Percentiles rank a stretch among this genome's conserved stretches.
Conservation (phyloP, 2,888 invertebrate genomes). For the Hedychridium roseum region DNA sequence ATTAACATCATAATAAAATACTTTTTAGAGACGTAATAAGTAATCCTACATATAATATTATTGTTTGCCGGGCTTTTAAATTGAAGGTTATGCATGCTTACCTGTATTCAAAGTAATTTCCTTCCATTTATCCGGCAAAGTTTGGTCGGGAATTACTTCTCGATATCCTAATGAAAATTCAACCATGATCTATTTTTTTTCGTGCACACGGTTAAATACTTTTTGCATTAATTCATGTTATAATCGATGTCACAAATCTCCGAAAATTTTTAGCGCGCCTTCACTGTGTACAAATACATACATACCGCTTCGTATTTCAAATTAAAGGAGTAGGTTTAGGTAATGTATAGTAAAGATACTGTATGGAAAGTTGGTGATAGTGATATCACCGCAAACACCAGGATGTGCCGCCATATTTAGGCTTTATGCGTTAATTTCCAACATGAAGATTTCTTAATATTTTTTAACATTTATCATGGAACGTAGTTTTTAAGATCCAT, state of each 20-base stretch:
- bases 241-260: too few species aligned
- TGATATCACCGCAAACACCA: too few species aligned
- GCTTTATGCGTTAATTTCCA: too few species aligned
- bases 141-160: slow-evolving; percentile 83
- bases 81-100: slow-evolving; percentile 58
- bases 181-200: slow-evolving; percentile 35
- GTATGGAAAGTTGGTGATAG: too few species aligned
- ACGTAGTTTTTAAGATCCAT: too few species aligned
- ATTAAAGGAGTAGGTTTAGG: not conserved
- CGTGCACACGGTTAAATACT: not conserved
- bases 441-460: too few species aligned
- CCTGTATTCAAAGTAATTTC: slow-evolving; percentile 85
- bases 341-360: too few species aligned
- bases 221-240: slow-evolving; percentile 23
- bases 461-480: too few species aligned
- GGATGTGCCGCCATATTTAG: too few species aligned
- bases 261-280: slow-evolving; percentile 25
- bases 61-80: slow-evolving; percentile 14
- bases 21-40: not conserved
- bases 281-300: not conserved
- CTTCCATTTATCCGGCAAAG: slow-evolving; percentile 80
- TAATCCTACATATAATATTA: slow-evolving; percentile 9
- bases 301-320: not conserved
- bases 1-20: not conserved
- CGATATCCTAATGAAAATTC: slow-evolving; percentile 71